Evolutionary conservation across 2,888 invertebrate species (phyloP).

Genomic region (Metellina segmentata): DNA sequence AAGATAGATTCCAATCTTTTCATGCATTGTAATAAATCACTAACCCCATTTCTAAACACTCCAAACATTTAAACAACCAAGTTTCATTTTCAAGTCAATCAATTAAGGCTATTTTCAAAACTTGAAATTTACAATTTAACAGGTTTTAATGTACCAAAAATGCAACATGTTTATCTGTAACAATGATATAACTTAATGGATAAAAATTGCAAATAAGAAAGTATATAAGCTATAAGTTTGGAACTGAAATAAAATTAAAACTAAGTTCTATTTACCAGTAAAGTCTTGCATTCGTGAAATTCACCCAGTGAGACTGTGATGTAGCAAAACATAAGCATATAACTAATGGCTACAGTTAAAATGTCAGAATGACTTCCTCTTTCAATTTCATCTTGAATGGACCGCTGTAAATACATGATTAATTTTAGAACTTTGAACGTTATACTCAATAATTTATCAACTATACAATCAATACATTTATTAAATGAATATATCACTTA

Average conservation of each 20-base stretch:
- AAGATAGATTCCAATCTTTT: too few relatives aligned
- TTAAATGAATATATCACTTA: background rate
- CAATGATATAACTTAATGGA: background rate
- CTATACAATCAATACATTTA: background rate
- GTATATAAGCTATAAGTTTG: background rate
- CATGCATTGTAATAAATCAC: too few relatives aligned
- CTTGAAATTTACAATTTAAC: too few relatives aligned
- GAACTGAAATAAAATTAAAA: background rate
- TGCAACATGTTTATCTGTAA: background rate
- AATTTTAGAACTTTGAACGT: too few relatives aligned
- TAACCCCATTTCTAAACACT: too few relatives aligned
- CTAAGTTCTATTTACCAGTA: slow-evolving; percentile 71
- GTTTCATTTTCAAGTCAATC: too few relatives aligned
- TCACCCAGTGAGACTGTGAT: slow-evolving; percentile 93
- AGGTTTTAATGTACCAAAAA: background rate
- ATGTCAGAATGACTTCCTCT: slow-evolving; percentile 83
- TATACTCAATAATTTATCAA: background rate
- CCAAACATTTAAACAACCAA: too few relatives aligned
- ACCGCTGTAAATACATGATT: slow-evolving; percentile 84
- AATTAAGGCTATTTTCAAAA: too few relatives aligned
- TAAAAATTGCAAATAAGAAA: background rate
- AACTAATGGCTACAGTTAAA: slow-evolving; percentile 82
- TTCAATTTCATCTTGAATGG: slow-evolving; percentile 95
- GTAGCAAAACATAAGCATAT: slow-evolving; percentile 87
- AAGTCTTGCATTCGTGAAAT: slow-evolving; percentile 76